Evolutionary conservation across 2,113 vertebrate genomes (phyloP).

Genomic region (Callospermophilus lateralis): DNA sequence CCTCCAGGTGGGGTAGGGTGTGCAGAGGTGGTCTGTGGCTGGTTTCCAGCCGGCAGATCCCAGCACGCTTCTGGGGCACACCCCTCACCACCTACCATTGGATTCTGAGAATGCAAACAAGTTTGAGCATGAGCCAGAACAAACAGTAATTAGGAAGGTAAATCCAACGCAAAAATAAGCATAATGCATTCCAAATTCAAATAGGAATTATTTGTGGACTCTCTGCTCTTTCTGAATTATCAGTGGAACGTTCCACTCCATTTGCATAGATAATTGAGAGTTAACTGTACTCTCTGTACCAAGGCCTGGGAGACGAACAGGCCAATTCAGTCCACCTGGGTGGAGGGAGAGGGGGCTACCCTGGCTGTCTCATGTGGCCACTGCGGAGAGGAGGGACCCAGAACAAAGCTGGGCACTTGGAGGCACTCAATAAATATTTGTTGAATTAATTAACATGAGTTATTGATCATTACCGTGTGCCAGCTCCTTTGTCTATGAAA

Average conservation of each 20-base stretch:
- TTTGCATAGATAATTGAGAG: slow-evolving; percentile 65
- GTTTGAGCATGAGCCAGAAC: slow-evolving; percentile 54
- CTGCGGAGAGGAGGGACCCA: neutral
- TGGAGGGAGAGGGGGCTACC: neutral
- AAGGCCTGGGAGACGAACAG: neutral
- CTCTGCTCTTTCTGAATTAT: slow-evolving; percentile 29
- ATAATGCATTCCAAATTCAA: slow-evolving; percentile 39
- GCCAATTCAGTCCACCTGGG: fast-evolving
- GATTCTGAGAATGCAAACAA: slow-evolving; percentile 7
- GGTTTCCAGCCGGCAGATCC: neutral
- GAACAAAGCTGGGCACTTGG: neutral
- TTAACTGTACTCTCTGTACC: slow-evolving; percentile 24
- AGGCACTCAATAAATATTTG: neutral
- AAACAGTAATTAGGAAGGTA: slow-evolving; percentile 60
- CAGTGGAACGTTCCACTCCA: slow-evolving; percentile 40
- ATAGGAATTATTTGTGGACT: slow-evolving; percentile 40
- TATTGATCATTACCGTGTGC: neutral
- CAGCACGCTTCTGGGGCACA: fast-evolving
- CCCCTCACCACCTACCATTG: neutral
- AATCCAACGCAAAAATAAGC: slow-evolving; percentile 31
- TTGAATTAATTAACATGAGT: neutral
- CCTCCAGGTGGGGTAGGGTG: neutral
- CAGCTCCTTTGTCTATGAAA: neutral
- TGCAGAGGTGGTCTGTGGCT: neutral
- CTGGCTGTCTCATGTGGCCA: neutral